These are phyloP conservation scores for Porites australiensis DNA, from an alignment of 64 coral and sea anemone genomes.

Conservation along the genomic window DNA sequence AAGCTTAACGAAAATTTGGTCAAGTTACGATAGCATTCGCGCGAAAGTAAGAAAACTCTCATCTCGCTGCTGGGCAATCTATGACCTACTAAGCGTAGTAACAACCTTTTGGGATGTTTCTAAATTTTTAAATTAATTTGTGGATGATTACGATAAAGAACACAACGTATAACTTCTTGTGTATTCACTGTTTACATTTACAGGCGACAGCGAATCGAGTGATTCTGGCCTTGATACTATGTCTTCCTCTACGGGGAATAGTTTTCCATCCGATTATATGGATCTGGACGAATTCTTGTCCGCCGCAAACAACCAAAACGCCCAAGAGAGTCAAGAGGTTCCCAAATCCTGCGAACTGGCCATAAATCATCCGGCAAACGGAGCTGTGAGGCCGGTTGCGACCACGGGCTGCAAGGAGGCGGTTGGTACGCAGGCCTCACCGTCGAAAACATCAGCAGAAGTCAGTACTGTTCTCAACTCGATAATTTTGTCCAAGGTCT, in stretches of 20 bases:
- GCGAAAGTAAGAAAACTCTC: too few species aligned
- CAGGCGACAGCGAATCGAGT: conserved; percentile 45
- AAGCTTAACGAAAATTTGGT: too few species aligned
- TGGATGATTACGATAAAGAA: too few species aligned
- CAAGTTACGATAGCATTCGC: too few species aligned
- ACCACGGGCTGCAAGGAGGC: neutral
- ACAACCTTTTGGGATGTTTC: too few species aligned
- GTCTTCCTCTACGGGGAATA: conserved; percentile 1
- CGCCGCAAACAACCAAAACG: conserved; percentile 16
- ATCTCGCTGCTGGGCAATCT: too few species aligned
- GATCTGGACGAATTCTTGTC: conserved; percentile 78
- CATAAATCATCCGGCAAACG: neutral
- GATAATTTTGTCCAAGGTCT: neutral
- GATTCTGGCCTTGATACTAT: conserved; percentile 68
- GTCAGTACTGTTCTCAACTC: neutral
- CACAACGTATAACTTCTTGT: too few species aligned
- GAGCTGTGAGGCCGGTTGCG: neutral
- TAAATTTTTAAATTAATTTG: too few species aligned
- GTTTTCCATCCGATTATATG: conserved; percentile 76
- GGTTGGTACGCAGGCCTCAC: neutral
- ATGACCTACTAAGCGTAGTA: too few species aligned
- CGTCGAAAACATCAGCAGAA: neutral
- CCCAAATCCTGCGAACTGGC: neutral
- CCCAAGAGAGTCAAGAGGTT: neutral
- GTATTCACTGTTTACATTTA: neutral